Base-by-base conservation (phyloP, 2,113 vertebrate species). In the Setophaga coronata region DNA sequence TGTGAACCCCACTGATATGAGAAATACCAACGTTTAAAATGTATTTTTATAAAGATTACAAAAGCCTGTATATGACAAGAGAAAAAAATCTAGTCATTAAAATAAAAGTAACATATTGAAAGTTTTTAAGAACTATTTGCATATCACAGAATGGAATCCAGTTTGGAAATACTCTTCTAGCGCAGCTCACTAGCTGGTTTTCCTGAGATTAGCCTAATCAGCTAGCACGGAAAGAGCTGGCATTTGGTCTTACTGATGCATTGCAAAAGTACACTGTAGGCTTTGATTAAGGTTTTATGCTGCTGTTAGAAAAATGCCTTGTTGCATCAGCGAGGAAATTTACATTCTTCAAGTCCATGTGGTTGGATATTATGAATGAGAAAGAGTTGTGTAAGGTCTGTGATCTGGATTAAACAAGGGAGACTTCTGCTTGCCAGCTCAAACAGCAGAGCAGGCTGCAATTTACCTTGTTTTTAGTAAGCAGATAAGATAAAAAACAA, bases 261-360 rank as follows among this genome's bases (percentile, higher is more conserved):
- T 89, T 97, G 56, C 58, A 62, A 43, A 87, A 83, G 34, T 48
- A 61, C 34, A 23, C 71, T 87, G 28, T 86, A 84, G 87, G 42
- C 80, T 92, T 74, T 94, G 94, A 95, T 93, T 95, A 94, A 92
- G 65, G 38, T 82, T 89, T 96, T 87, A 61, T 24, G 9, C 28
- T 67, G 45, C 45, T 87, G 29, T 45, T 89, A 60, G 53, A 87
- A 90, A 96, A 83, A 64, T 0, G 6, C 18, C 28, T 85, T 62
- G 51, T 71, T 86, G 73, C 25, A 76, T 43, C 58, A 85, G 23
- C 4, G 5, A 80, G 62, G 34, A 82, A 90, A 94, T 92, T 70
- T 81, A 38, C 23, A 34, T 89, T 84, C n/a, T 79, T 13, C 18
- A 34, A 19, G 47, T 82, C 67, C 29, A 14, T 73, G 53, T 70